These are phyloP conservation scores for Platorchestia sp. DNA, from an alignment of 1,140 invertebrate species.

Conservation along the genomic window DNA sequence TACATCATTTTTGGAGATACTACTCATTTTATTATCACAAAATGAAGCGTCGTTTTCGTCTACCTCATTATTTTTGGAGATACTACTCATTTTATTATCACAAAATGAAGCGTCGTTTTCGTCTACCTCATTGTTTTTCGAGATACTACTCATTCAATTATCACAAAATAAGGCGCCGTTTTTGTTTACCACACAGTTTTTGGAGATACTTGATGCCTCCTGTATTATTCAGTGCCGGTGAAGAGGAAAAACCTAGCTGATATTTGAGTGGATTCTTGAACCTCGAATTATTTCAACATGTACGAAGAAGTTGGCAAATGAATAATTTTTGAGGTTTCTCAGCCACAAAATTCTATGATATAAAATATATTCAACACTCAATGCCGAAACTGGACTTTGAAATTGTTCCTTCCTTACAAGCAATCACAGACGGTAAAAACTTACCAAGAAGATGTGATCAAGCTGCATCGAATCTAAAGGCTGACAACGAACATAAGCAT, in stretches of 20 bases:
- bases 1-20: too few species aligned
- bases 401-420: not conserved
- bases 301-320: not conserved
- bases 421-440: not conserved
- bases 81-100: too few species aligned
- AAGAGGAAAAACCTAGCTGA: not conserved
- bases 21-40: too few species aligned
- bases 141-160: too few species aligned
- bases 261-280: not conserved
- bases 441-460: not conserved
- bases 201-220: too few species aligned
- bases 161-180: too few species aligned
- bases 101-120: too few species aligned
- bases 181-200: too few species aligned
- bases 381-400: not conserved
- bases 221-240: not conserved
- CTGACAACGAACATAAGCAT: not conserved
- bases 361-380: not conserved
- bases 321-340: not conserved
- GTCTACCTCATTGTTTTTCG: too few species aligned
- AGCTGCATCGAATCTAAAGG: not conserved
- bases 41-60: too few species aligned
- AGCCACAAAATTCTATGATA: not conserved
- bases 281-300: not conserved
- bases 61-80: too few species aligned